Conservation (phyloP, 1,140 invertebrate species). For the Nasonia giraulti region DNA sequence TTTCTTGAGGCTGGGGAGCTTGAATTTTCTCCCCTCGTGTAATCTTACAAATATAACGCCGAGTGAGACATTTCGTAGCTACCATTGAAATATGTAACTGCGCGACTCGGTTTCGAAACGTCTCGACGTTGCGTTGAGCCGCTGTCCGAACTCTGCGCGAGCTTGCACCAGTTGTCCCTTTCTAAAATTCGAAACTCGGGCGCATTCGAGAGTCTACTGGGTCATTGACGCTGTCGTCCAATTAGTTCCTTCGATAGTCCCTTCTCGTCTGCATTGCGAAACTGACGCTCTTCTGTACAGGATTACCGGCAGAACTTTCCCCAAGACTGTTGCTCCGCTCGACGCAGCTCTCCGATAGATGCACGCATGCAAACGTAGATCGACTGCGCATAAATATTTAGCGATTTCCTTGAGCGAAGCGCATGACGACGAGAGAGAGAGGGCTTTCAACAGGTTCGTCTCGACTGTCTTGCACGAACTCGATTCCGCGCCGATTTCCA, state of each 20-base stretch:
- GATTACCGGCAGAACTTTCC: background rate
- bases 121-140: too few relatives aligned
- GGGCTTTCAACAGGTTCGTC: slow-evolving; percentile 12
- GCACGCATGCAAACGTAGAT: slow-evolving; percentile 41
- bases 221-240: background rate
- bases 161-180: too few relatives aligned
- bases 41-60: too few relatives aligned
- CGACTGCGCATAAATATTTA: slow-evolving; percentile 60
- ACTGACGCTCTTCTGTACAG: background rate
- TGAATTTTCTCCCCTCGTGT: background rate
- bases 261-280: too few relatives aligned
- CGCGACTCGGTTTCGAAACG: too few relatives aligned
- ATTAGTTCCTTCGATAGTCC: background rate
- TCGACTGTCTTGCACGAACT: background rate
- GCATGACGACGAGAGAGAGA: too few relatives aligned
- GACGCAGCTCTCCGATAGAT: slow-evolving; percentile 18
- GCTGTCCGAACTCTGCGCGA: too few relatives aligned
- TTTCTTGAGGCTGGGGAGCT: background rate
- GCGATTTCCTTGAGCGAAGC: slow-evolving; percentile 54
- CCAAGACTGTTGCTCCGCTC: slow-evolving; percentile 26
- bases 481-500: background rate
- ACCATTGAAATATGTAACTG: too few relatives aligned
- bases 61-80: too few relatives aligned
- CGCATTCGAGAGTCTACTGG: background rate
- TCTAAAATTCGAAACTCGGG: too few relatives aligned